Percentiles rank a stretch among this genome's conserved stretches.
Evolutionary conservation across 2,113 vertebrate genomes (phyloP).

Genomic region (Myotis lucifugus): DNA sequence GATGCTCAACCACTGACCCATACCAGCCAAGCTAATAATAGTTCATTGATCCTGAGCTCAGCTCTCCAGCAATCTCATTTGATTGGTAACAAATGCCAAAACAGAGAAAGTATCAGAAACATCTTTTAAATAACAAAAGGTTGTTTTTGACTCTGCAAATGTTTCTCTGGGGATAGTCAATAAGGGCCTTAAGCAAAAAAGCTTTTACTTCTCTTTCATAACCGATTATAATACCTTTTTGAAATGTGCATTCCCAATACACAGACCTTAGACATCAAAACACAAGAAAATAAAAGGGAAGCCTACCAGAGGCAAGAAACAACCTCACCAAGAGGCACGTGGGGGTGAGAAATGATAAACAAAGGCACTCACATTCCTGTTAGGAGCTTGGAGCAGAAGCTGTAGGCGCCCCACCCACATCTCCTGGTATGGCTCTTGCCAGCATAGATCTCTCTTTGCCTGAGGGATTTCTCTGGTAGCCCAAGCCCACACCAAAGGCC

Average conservation of each 20-base stretch:
- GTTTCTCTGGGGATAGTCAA: not conserved
- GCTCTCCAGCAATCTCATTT: not conserved
- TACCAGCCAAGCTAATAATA: not conserved
- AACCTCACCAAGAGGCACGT: not conserved
- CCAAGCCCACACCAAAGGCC: not conserved
- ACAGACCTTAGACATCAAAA: not conserved
- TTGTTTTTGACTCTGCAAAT: not conserved
- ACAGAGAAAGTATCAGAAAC: not conserved
- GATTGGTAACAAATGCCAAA: constrained; percentile 20
- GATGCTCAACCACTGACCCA: too few species aligned
- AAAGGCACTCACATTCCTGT: not conserved
- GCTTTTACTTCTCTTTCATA: not conserved
- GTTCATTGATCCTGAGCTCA: not conserved
- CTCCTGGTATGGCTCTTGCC: too few species aligned
- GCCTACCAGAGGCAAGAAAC: not conserved
- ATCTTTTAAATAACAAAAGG: not conserved
- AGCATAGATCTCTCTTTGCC: not conserved
- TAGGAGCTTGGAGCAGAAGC: not conserved
- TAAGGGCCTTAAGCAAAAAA: not conserved
- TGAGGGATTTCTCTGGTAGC: not conserved
- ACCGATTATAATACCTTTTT: constrained; percentile 35
- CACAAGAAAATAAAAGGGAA: not conserved
- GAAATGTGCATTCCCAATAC: not conserved
- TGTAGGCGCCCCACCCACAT: not conserved
- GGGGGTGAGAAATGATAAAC: not conserved